Evolutionary conservation across 2,888 invertebrate genomes (phyloP).

Genomic region (Zygothrica quintamaculata): DNA sequence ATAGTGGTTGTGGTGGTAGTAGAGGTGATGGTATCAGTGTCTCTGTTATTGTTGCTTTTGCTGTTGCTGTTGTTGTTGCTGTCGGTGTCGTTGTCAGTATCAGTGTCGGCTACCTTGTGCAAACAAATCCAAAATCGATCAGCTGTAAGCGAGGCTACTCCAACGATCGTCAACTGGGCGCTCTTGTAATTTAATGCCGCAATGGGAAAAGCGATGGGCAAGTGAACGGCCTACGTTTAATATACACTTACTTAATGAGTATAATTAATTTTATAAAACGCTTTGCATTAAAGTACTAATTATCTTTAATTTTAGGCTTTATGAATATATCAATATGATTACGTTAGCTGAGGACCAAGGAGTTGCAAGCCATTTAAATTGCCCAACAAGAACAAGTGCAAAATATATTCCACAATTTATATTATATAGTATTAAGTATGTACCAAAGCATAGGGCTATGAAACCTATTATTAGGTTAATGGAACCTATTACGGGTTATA

Average conservation of each 20-base stretch:
- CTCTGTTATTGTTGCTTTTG: too few relatives aligned
- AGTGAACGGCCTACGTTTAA: conserved; percentile 44
- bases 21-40: conserved; percentile 1
- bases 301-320: not conserved
- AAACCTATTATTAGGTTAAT: too few relatives aligned
- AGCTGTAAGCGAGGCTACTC: conserved; percentile 35
- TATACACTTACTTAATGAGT: conserved; percentile 10
- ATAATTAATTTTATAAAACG: not conserved
- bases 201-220: conserved; percentile 45
- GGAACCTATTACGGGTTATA: too few relatives aligned
- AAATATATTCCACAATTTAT: too few relatives aligned
- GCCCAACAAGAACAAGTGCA: too few relatives aligned
- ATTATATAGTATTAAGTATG: too few relatives aligned
- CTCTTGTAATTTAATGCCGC: conserved; percentile 68
- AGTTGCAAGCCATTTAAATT: too few relatives aligned
- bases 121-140: conserved; percentile 60
- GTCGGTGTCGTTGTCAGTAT: conserved; percentile 4
- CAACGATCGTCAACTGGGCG: conserved; percentile 32
- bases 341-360: too few relatives aligned
- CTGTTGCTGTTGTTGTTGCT: conserved; percentile 4
- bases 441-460: too few relatives aligned
- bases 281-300: not conserved
- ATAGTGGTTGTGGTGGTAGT: not conserved
- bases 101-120: conserved; percentile 21
- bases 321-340: too few relatives aligned